These are phyloP conservation scores for Chionoecetes opilio DNA, from an alignment of 1,140 invertebrate genomes.

Conservation along the genomic window DNA sequence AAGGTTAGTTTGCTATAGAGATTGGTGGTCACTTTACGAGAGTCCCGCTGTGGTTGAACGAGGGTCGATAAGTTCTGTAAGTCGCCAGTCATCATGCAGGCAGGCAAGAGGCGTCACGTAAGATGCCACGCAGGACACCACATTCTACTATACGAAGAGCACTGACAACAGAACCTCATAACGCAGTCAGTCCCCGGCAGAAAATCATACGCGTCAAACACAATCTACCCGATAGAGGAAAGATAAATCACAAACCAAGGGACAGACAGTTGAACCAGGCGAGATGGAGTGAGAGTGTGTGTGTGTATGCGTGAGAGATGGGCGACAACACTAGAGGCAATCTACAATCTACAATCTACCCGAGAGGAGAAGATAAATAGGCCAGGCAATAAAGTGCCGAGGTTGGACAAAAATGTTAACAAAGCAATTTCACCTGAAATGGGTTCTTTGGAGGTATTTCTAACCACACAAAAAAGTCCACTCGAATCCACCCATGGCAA, in stretches of 20 bases:
- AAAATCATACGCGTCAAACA: constrained; percentile 7
- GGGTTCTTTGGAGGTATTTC: too few relatives aligned
- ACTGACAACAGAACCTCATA: neutral
- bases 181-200: neutral
- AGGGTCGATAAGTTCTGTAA: neutral
- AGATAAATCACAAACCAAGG: neutral
- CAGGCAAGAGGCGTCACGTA: constrained; percentile 3
- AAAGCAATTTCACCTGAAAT: too few relatives aligned
- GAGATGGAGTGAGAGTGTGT: neutral
- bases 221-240: neutral
- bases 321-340: too few relatives aligned
- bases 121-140: neutral
- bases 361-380: too few relatives aligned
- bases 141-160: constrained; percentile 42
- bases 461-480: too few relatives aligned
- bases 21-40: neutral
- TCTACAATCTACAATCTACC: too few relatives aligned
- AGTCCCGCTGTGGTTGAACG: neutral
- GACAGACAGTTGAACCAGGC: neutral
- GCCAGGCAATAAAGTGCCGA: too few relatives aligned
- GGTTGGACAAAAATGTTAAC: too few relatives aligned
- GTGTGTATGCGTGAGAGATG: neutral
- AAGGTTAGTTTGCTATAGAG: too few relatives aligned
- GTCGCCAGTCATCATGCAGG: constrained; percentile 44
- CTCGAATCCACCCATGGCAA: too few relatives aligned